Percentiles rank a stretch among this genome's conserved stretches.
phyloP scores from a whole-genome alignment of 2,888 invertebrate genomes.

The Macaria notata region DNA sequence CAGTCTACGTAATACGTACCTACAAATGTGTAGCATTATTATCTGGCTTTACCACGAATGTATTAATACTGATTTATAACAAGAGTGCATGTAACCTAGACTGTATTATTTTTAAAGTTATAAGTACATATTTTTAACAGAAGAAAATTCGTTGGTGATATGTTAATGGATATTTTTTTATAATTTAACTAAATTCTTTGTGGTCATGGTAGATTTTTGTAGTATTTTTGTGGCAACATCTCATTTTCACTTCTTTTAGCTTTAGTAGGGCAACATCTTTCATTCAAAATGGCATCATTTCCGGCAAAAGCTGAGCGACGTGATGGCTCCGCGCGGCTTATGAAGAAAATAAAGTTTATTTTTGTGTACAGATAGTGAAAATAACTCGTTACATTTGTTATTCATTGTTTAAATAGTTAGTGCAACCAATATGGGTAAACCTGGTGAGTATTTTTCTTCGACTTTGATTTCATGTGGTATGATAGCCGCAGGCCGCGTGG shows the following conservation, averaged over 20 bases:
- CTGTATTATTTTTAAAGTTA: no score
- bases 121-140: no score
- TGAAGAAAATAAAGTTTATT: slow-evolving; percentile 56
- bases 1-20: no score
- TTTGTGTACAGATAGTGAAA: slow-evolving; percentile 60
- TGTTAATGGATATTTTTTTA: no score
- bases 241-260: slow-evolving; percentile 16
- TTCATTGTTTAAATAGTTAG: slow-evolving; percentile 26
- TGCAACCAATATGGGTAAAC: slow-evolving; percentile 63
- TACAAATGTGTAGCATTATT: no score
- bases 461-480: slow-evolving; percentile 24
- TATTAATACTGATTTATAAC: no score
- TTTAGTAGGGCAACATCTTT: slow-evolving; percentile 36
- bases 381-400: slow-evolving; percentile 29
- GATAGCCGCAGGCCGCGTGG: slow-evolving; percentile 57
- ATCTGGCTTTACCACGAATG: no score
- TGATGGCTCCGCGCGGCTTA: slow-evolving; percentile 57
- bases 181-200: no score
- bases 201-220: background rate
- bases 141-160: no score
- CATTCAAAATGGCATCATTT: slow-evolving; percentile 69
- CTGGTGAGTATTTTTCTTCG: slow-evolving; percentile 54
- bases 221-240: background rate
- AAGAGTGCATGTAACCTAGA: no score
- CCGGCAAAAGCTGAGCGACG: slow-evolving; percentile 59